Conservation (phyloP, 2,113 vertebrate species). For the Ornithorhynchus anatinus region DNA sequence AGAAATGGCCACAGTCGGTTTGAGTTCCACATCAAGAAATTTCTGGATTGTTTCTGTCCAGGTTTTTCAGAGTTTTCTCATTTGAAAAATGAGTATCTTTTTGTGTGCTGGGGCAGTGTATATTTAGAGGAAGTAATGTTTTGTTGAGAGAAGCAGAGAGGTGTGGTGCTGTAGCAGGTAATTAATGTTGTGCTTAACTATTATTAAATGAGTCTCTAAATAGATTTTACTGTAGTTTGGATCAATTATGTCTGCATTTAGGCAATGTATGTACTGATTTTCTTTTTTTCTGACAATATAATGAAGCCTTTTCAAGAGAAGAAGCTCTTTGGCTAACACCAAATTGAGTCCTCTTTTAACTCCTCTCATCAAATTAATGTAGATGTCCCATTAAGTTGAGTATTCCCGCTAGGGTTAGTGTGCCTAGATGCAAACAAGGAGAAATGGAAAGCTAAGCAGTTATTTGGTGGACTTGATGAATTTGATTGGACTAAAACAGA, state of each 20-base stretch:
- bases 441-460: neutral
- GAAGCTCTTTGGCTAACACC: neutral
- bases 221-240: neutral
- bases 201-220: neutral
- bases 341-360: neutral
- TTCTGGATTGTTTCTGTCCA: neutral
- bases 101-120: no score
- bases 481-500: neutral
- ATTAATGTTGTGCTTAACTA: neutral
- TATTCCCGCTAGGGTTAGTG: no score
- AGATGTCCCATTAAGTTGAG: neutral
- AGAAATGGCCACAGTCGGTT: neutral
- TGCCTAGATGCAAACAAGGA: neutral
- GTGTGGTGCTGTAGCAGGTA: neutral
- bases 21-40: neutral
- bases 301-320: neutral
- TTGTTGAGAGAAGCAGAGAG: neutral
- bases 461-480: neutral
- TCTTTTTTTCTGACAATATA: neutral
- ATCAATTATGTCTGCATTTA: constrained; percentile 2
- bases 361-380: neutral
- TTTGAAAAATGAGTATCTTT: neutral
- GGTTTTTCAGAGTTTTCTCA: neutral
- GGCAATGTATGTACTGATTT: neutral
- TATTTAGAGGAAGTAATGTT: neutral